Evolutionary conservation across 2,888 invertebrate genomes (phyloP), one percentile per base, ranked within the genome.

Genomic region (Azorinus chamasolen): DNA sequence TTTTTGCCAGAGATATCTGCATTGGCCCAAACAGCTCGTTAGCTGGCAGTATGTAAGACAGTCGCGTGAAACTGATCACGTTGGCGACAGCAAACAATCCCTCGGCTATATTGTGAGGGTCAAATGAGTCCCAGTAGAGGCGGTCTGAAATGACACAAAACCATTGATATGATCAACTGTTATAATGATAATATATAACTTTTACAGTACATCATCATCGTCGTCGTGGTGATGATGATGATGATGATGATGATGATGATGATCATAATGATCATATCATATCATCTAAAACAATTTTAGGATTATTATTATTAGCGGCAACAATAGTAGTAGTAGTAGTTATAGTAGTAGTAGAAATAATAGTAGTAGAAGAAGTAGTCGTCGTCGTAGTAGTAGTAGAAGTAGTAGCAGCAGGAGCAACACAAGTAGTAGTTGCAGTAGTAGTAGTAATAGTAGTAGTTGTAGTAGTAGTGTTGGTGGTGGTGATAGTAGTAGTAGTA

Each of bases 1-100:
- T 91, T 50, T 87, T 83, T 27, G 88, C 90, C 14, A 91, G 82
- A 0, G 90, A 89, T 53, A 91, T 91, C 71, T 91, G 90, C 87
- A 91, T 89, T 3, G 91, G 91, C 45, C 91, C 91, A 62, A 91
- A 88, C n/a, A 87, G 84, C 63, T 91, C 90, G 74, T 88, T 90
- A 61, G 90, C 89, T 1, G 91, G 90, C 12, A 91, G 77, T 16
- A 91, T 83, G 71, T 89, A 90, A 16, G 89, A 91, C 12, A 91
- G 78, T 18, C 91, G 72, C 20, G 89, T 82, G 63, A 91, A 90
- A 75, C 91, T 91, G 62, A 91, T 86, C 58, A 91, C 88, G 77
- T 91, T 91, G 6, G 90, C 91, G 14, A 91, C 78, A 14, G 91
- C 91, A 76, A 90, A 91, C 54, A 87, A 66, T 1, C 87, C 88